Conservation (phyloP, 2,888 invertebrate genomes). For the Melieria picta region DNA sequence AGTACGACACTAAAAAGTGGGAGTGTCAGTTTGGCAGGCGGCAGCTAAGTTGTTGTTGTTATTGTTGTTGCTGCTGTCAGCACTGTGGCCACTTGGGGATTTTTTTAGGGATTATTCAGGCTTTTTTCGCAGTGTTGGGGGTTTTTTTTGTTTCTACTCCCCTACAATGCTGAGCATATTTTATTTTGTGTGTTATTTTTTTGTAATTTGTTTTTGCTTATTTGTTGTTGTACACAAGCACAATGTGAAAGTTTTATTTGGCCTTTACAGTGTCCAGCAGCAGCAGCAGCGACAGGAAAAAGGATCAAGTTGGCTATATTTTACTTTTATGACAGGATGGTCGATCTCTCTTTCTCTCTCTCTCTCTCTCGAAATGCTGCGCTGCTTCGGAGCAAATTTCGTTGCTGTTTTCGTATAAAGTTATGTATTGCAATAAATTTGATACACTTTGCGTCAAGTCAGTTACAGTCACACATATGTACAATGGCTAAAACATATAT, state of each 20-base stretch:
- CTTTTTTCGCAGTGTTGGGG: background rate
- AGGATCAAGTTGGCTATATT: slow-evolving; percentile 27
- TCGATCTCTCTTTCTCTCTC: background rate
- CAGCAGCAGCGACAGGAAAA: too few relatives aligned
- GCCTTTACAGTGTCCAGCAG: too few relatives aligned
- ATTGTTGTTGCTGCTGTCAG: too few relatives aligned
- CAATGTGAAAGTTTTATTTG: too few relatives aligned
- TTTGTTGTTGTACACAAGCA: too few relatives aligned
- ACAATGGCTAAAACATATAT: background rate
- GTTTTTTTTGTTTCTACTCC: background rate
- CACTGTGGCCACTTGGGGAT: too few relatives aligned
- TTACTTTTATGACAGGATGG: slow-evolving; percentile 32
- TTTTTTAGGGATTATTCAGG: background rate
- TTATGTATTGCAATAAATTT: slow-evolving; percentile 29
- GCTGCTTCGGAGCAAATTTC: slow-evolving; percentile 21
- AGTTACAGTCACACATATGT: background rate
- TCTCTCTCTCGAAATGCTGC: background rate
- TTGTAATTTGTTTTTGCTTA: too few relatives aligned
- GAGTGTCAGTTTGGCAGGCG: too few relatives aligned
- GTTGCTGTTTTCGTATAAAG: slow-evolving; percentile 27
- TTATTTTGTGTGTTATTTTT: slow-evolving; percentile 29
- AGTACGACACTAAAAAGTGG: background rate
- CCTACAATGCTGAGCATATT: slow-evolving; percentile 24
- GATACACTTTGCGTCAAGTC: slow-evolving; percentile 28
- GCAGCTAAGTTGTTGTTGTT: too few relatives aligned